Base-by-base conservation (phyloP, 2,888 invertebrate genomes). In the Orthosia incerta region DNA sequence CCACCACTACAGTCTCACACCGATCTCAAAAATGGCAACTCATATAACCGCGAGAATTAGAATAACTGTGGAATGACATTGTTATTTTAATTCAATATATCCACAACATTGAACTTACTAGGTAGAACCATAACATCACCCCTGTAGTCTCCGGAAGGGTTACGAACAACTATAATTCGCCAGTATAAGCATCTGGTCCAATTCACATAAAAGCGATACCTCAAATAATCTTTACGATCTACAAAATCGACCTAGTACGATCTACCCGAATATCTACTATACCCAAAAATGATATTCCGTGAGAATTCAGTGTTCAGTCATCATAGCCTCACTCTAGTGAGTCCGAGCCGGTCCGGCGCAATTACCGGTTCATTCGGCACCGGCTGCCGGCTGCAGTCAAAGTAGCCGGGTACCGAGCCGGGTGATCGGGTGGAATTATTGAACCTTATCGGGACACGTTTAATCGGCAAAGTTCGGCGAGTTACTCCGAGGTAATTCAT, bases 21-120 rank as follows among this genome's bases (percentile, higher is more conserved):
- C 23, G 64, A 73, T 62, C 59, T 65, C 73, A 84, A 86, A 87
- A 90, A 83, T 85, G 64, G 76, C 66, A 79, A 82, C 80, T 88
- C 88, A 82, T 88, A 86, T 88, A 89, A 85, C 81, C 85, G 74
- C 81, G 67, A 80, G 78, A 86, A 89, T 87, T 86, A 85, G 84
- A 89, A 89, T 88, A 85, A 89, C 89, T 88, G 85, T 39, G 39
- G 39, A 39, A 39, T 39, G 0, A 9, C 39, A 9, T 39, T 39
- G 39, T 39, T 1, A 9, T 39, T 39, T 39, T 9, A 39, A 39
- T 9, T 39, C 7, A 9, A 39, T 39, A 39, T 9, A 1, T 39
- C 7, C 39, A 39, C 39, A 9, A 39, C 9, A 39, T 9, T 9
- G 39, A 39, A 39, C 39, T 39, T 9, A 39, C 39, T 39, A 9